Evolutionary conservation across 1,140 invertebrate genomes (phyloP).

Genomic region (Achroia grisella): DNA sequence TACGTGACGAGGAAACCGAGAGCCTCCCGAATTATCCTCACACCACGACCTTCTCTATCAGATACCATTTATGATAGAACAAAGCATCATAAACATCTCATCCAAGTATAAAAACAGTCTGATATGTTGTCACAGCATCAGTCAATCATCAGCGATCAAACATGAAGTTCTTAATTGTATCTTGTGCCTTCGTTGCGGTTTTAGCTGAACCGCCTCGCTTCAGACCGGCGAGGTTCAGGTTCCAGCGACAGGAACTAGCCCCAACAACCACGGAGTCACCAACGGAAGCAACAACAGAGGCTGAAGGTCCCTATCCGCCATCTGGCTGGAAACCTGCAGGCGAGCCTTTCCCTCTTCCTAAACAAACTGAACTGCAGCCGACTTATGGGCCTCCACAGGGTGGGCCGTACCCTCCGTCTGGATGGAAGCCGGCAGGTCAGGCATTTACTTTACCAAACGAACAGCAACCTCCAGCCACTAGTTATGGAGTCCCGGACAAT

Average conservation of each 20-base stretch:
- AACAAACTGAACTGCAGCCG: conserved; percentile 18
- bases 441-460: conserved; percentile 46
- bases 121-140: conserved; percentile 19
- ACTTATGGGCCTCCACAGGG: conserved; percentile 39
- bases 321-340: conserved; percentile 64
- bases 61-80: conserved; percentile 55
- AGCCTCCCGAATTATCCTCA: conserved; percentile 16
- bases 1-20: conserved; percentile 27
- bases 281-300: conserved; percentile 34
- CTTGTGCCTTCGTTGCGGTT: conserved; percentile 26
- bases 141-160: conserved; percentile 21
- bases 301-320: conserved; percentile 32
- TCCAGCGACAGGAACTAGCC: conserved; percentile 47
- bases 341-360: conserved; percentile 49
- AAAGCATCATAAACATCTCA: conserved; percentile 49
- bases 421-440: conserved; percentile 48
- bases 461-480: conserved; percentile 28
- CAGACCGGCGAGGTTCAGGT: conserved; percentile 55
- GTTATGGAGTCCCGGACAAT: conserved; percentile 50
- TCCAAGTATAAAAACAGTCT: conserved; percentile 42
- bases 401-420: conserved; percentile 46
- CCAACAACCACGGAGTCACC: conserved; percentile 48
- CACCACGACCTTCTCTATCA: conserved; percentile 20
- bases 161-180: conserved; percentile 45
- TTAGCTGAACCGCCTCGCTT: conserved; percentile 57